These are phyloP conservation scores for Hassar affinis DNA, from an alignment of 2,113 vertebrate genomes.

Conservation along the genomic window DNA sequence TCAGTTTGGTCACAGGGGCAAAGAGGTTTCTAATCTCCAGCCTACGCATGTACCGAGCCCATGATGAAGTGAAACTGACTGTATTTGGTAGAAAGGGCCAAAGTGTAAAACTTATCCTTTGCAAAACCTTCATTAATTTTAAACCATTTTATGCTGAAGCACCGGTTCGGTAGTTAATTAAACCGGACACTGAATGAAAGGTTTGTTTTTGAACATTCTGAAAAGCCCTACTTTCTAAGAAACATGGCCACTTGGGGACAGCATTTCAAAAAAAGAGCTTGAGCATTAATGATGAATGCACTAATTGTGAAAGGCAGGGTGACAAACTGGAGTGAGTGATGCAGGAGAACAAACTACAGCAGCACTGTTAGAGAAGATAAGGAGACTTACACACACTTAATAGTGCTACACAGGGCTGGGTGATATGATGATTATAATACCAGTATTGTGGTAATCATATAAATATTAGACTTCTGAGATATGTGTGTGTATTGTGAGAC, in stretches of 20 bases:
- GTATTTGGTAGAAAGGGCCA: constrained; percentile 1
- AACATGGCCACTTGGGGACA: neutral
- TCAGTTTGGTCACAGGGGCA: neutral
- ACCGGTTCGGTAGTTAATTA: neutral
- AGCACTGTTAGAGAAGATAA: constrained; percentile 15
- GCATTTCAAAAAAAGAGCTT: neutral
- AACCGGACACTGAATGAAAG: constrained; percentile 1
- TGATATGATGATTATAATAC: no score
- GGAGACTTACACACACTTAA: neutral
- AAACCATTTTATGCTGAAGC: constrained; percentile 23
- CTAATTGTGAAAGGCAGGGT: constrained; percentile 26
- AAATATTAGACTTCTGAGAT: no score
- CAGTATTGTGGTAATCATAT: no score
- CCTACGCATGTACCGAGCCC: neutral
- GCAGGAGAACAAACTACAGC: constrained; percentile 14
- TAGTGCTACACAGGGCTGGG: neutral
- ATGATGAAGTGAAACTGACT: neutral
- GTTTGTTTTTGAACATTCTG: neutral
- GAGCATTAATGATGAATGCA: constrained; percentile 32
- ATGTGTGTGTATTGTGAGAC: neutral
- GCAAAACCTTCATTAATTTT: constrained; percentile 31
- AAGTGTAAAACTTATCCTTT: constrained; percentile 24
- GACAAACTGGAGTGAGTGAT: neutral
- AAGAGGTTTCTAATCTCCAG: neutral
- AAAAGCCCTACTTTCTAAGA: neutral